These are phyloP conservation scores for Phaedon cochleariae DNA, from an alignment of 2,888 invertebrate species.

Conservation along the genomic window DNA sequence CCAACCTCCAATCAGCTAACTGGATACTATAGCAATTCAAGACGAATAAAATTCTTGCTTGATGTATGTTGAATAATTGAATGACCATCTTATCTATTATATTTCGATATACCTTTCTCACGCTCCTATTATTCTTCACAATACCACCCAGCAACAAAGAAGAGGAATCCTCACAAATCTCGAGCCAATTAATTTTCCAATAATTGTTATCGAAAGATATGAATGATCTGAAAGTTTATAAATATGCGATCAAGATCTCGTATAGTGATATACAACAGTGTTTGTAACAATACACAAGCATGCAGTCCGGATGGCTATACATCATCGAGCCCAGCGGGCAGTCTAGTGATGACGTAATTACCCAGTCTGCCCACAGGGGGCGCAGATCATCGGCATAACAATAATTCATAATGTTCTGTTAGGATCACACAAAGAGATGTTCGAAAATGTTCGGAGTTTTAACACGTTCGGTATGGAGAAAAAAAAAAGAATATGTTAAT, in stretches of 20 bases:
- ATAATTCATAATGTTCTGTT: constrained; percentile 56
- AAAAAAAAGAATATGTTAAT: constrained; percentile 26
- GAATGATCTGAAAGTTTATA: constrained; percentile 48
- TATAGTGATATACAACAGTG: constrained; percentile 56
- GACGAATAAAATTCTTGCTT: too few species aligned
- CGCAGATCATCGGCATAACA: constrained; percentile 56
- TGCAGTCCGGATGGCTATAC: constrained; percentile 33
- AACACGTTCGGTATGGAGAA: constrained; percentile 30
- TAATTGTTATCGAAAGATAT: constrained; percentile 29
- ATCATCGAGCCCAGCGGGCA: constrained; percentile 43
- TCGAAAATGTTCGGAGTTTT: constrained; percentile 35
- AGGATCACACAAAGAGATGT: constrained; percentile 41
- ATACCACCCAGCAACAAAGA: background rate
- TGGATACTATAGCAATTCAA: too few species aligned
- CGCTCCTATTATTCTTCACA: background rate
- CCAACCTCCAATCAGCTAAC: too few species aligned
- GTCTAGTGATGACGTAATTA: constrained; percentile 59
- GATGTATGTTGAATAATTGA: too few species aligned
- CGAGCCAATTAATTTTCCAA: constrained; percentile 23
- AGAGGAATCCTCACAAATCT: background rate
- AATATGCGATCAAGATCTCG: constrained; percentile 37
- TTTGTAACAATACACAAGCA: constrained; percentile 55
- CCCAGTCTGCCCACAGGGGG: constrained; percentile 56
- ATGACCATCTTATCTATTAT: background rate
- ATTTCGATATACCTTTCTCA: background rate